Base-by-base conservation (phyloP, 1,140 invertebrate genomes). In the Bombus haemorrhoidalis region DNA sequence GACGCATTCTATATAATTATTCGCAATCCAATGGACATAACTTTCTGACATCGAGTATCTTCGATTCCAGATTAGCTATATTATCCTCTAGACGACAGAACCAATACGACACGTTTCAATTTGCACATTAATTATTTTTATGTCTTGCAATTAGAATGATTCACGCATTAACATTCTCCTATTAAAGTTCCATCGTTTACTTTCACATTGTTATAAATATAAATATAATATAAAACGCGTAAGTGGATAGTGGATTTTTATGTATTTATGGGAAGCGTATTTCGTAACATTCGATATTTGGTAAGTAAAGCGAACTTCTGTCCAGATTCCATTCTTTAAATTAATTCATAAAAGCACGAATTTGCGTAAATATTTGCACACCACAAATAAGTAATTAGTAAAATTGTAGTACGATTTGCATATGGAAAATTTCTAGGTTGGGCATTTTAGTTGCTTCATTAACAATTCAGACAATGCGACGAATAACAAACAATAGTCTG, bases 401-500 rank as follows among this genome's bases (percentile, higher is more conserved):
- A 72, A 72, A n/a, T 41, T n/a, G 39, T n/a, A 0, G 32, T 10
- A 4, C 22, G 34, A 28, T 25, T 41, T 41, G 12, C 18, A 72
- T 12, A 13, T 72, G 39, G 69, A 28, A 41, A 72, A 41, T n/a
- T n/a, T 62, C 9, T 62, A n/a, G 34, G 34, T 41, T 71, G 25
- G 68, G 4, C 28, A 39, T 41, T 71, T 71, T n/a, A 71, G 37
- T 41, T 25, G 69, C 25, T n/a, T 68, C 41, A 73, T 73, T 32
- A 73, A n/a, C 41, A 4, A 73, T 73, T 73, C 71, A 73, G 71
- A 6, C 6, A 73, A 13, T n/a, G 41, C 41, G 15, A 32, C 6
- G 71, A 47, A 73, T 73, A 73, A 32, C n/a, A 43, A 73, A 43
- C 15, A 32, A 34, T 32, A 22, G 71, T 73, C 41, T 73, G 71